Evolutionary conservation across 92 coral and sea anemone genomes (phyloP).

Genomic region (Umimayanthus chanpuru): DNA sequence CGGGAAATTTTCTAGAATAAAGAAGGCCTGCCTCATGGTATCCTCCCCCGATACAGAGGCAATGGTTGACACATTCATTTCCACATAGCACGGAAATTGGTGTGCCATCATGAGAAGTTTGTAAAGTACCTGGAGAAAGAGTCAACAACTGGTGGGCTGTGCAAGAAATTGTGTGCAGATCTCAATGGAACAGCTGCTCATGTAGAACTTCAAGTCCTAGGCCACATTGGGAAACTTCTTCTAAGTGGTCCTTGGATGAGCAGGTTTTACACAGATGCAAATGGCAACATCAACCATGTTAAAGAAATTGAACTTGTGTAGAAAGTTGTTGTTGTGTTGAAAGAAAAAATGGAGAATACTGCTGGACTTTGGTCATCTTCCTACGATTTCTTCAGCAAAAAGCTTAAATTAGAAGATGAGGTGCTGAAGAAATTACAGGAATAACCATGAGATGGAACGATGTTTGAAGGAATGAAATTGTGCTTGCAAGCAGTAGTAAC

Average conservation of each 20-base stretch:
- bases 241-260: constrained; percentile 20
- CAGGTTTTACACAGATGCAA: not conserved
- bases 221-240: constrained; percentile 11
- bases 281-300: not conserved
- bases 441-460: not conserved
- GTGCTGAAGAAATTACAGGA: constrained; percentile 7
- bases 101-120: not conserved
- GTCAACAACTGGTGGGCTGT: constrained; percentile 2
- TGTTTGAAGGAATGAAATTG: not conserved
- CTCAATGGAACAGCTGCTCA: not conserved
- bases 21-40: constrained; percentile 10
- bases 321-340: not conserved
- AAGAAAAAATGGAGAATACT: not conserved
- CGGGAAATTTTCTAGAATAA: constrained; percentile 3
- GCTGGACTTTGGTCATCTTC: not conserved
- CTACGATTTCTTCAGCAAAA: not conserved
- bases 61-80: not conserved
- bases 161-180: constrained; percentile 7
- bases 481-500: not conserved
- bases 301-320: not conserved
- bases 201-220: constrained; percentile 19
- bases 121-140: constrained; percentile 13
- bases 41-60: constrained; percentile 10
- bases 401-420: not conserved
- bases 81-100: constrained; percentile 22